Base-by-base conservation (phyloP, 2,888 invertebrate genomes). In the Stenchaetothrips biformis region DNA sequence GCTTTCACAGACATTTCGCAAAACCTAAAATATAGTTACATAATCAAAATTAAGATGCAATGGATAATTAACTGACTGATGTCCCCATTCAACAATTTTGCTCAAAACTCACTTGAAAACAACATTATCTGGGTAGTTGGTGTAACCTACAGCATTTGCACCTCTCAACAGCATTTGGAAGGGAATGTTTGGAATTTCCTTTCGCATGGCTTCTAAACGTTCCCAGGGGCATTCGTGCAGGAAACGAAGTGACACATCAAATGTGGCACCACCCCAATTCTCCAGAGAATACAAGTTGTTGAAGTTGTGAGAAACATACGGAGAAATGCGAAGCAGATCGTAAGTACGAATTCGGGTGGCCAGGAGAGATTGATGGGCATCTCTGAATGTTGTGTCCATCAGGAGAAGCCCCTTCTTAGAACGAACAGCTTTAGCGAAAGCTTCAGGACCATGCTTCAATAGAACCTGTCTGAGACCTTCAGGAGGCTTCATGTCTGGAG, bases 151-250 rank as follows among this genome's bases (percentile, higher is more conserved):
- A 62, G 98, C 99, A 88, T 99, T 99, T 78, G 99, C 99, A 3
- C 99, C 99, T 82, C 99, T 90, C 82, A 99, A 89, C 83, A 99
- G 89, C 98, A 99, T 99, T 89, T 99, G 99, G 92, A 99, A 99
- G 37, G 99, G 99, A 86, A 98, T 94, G 89, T 99, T 98, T 4
- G 99, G 99, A 85, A 99, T 96, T 83, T 92, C 86, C 83, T 93
- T 92, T 18, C 99, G 91, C 94, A 99, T 96, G 83, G 94, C 93
- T 84, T 95, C 95, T 83, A 99, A 89, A 77, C 99, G 91, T 86
- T 99, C 98, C 99, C 99, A 99, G 0, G 99, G 99, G 85, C 99
- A 99, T 87, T 99, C 99, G 89, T 99, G 98, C 7, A 99, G 90
- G 89, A 99, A 99, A 78, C 95, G 89, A 84, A 99, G 90, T 0